Evolutionary conservation across 2,888 invertebrate genomes (phyloP), one percentile per base, ranked within the genome.

Genomic region (Dorcus hopei): DNA sequence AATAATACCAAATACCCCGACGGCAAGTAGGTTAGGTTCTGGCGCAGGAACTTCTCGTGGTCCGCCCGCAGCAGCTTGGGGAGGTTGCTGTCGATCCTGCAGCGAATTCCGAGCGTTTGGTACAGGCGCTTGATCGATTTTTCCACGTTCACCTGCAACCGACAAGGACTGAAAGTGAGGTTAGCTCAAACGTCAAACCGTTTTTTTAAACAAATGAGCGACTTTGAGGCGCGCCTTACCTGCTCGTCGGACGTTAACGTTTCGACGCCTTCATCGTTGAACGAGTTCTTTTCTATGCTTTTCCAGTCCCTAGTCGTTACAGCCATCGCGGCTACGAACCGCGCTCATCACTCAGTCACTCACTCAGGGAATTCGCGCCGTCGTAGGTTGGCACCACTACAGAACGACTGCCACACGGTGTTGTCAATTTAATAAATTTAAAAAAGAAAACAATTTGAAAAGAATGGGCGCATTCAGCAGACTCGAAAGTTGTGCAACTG

Each of bases 11-110:
- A 87, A 73, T 93, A 94, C 61, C 84, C 83, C 59, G 81, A 79
- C 45, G 90, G 87, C 65, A 95, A 80, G 70, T 83, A 80, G 47
- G 80, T 81, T 23, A 95, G 74, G 71, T 87, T 89, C 66, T 82
- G 83, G 68, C 86, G 85, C 55, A 95, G 80, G 75, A 87, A 85
- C 65, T 82, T 76, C 66, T 83, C 80, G 74, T 92, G 90, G 66
- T 83, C 81, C 58, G 83, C 80, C 71, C 86, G 85, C 50, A 84
- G 80, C 33, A 89, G 78, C 59, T 81, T 74, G 1, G 91, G 87
- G 59, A 85, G 78, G 59, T 84, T 84, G 54, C 82, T 74, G 64
- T 86, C 85, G 19, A 82, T 68, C 64, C 79, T 80, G 43, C 80
- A 77, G 52, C 79, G 70, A 60, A 81, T 77, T 57, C 80, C 78